phyloP scores from a whole-genome alignment of 2,797 vertebrate genomes.

The Corythornis leucogaster region DNA sequence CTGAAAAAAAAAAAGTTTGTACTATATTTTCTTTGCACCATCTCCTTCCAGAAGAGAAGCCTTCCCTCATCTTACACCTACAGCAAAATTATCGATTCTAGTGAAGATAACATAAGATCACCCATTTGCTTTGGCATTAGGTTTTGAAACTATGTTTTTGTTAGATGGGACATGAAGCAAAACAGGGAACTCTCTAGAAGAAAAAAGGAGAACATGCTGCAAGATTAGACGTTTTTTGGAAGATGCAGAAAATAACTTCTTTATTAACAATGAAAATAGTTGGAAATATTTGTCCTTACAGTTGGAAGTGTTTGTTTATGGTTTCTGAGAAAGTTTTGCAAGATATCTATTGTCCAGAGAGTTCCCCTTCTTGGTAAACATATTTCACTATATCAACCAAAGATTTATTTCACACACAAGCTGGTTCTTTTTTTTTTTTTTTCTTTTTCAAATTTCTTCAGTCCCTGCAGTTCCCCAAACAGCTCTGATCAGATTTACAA shows the following conservation, averaged over 20 bases:
- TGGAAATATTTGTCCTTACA: background rate
- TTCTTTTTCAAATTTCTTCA: accelerated
- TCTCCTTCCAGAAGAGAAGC: background rate
- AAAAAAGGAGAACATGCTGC: background rate
- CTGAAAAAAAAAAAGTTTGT: background rate
- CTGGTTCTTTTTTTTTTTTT: accelerated
- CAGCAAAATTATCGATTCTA: background rate
- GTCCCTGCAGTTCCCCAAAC: background rate
- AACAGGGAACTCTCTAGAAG: background rate
- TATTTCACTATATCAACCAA: background rate
- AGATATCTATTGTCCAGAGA: background rate
- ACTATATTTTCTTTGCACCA: background rate
- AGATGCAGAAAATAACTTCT: background rate
- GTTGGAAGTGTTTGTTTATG: background rate
- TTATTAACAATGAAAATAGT: background rate
- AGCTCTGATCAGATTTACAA: background rate
- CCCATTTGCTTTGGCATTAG: background rate
- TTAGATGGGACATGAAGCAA: background rate
- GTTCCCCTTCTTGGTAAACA: background rate
- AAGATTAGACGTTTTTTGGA: background rate
- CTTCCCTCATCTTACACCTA: background rate
- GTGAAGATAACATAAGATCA: background rate
- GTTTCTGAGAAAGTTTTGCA: slow-evolving; percentile 1
- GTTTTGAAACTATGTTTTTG: background rate
- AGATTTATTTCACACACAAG: background rate